Evolutionary conservation across 1,140 invertebrate genomes (phyloP), one percentile per base, ranked within the genome.

Genomic region (Cyphomyrmex costatus): DNA sequence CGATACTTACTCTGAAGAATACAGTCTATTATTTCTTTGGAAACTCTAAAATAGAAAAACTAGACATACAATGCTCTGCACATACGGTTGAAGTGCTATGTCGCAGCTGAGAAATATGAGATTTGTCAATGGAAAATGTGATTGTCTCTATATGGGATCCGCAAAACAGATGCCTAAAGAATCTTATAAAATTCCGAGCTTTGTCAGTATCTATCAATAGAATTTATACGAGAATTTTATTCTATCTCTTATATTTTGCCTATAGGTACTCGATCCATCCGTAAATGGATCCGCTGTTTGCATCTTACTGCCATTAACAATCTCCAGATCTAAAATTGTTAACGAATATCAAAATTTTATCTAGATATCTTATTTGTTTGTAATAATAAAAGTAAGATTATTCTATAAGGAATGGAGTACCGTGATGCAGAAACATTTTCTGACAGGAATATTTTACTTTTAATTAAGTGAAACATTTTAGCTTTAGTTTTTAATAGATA

Each of bases 51-150:
- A 33, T 42, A 66, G 63, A 42, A 66, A 42, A 33, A 66, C 10
- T 21, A 36, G 46, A 49, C 36, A 3, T 66, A 66, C 33, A 66
- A 36, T 42, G 30, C 30, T 24, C 33, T 19, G 19, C 8, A 27
- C 33, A 36, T 58, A 12, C 42, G 42, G 16, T 14, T n/a, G 65
- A 24, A 82, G 46, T 82, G 78, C 65, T 70, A 56, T 8, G 21
- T 70, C 21, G 16, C 65, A 53, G 24, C 42, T 24, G 65, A 53
- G 33, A 82, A 82, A 82, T 82, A 71, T 82, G 65, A 82, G 51
- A 82, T 30, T 71, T 36, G 51, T 42, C 65, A 30, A 46, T 16
- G 36, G 33, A 77, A 74, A 77, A 61, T 42, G 14, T 60, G 5
- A 5, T 61, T 36, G 33, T 56, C 51, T 74, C n/a, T 74, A 16